Base-by-base conservation (phyloP, 2,797 vertebrate species). In the Enteromius fasciolatus region DNA sequence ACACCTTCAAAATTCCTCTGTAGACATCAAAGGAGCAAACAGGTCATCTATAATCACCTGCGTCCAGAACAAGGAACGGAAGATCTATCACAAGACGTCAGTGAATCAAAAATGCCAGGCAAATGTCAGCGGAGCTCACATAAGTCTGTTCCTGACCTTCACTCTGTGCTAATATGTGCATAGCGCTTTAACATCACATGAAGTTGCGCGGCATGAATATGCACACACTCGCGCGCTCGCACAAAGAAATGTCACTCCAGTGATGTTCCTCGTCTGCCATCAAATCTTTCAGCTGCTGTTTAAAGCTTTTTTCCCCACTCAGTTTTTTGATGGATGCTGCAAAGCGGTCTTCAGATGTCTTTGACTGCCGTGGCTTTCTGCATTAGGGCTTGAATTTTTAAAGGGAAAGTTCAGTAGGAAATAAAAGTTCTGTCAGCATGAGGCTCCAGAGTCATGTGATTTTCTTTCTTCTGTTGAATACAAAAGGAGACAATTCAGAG, bases 21-120 rank as follows among this genome's bases (percentile, higher is more conserved):
- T 57, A 78, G 81, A 69, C 77, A 69, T 87, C 81, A 73, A 74
- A 73, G 17, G 70, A 83, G 33, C 54, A 74, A 64, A 70, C 73
- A 78, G 66, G 72, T 85, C 86, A 74, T 81, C 52, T 77, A 36
- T 72, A 48, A 83, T 82, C 64, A 74, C 86, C 83, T 54, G 59
- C 41, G 70, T 86, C 48, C 80, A 41, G 61, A 41, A 63, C n/a
- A 76, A 64, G 61, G 66, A 68, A 75, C 2, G 67, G 86, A 86
- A 80, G 25, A 5, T 75, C 87, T 69, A 82, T 39, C 78, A 85
- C 87, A 83, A 76, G 75, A 36, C 66, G 72, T 73, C 84, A 72
- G 85, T 68, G 76, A 57, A 78, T 84, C n/a, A 89, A 82, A 91
- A 90, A 89, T 85, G 85, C 78, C 85, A 90, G 69, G 59, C 20